phyloP scores from a whole-genome alignment of 2,113 vertebrate genomes.

The Barbus barbus region DNA sequence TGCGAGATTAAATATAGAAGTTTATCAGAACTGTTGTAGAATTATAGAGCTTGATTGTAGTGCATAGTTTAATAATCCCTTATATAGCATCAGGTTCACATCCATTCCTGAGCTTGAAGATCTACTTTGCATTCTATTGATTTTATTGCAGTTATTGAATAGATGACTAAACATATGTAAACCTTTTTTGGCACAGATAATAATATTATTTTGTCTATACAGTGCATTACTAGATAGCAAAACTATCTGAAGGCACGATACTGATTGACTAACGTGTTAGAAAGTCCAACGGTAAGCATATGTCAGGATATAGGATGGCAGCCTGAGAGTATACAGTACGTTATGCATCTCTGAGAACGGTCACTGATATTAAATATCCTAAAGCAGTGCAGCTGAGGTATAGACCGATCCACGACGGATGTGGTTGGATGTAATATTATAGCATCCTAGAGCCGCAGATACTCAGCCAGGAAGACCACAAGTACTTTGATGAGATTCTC shows the following conservation, averaged over 20 bases:
- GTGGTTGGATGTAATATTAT: not conserved
- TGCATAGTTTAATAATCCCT: conserved; percentile 23
- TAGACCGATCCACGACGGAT: not conserved
- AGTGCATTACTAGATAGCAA: conserved; percentile 26
- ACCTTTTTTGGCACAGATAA: conserved; percentile 23
- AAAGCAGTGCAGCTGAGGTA: not conserved
- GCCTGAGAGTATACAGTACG: conserved; percentile 28
- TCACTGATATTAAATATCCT: conserved; percentile 12
- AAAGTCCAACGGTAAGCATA: not conserved
- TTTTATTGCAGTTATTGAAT: conserved; percentile 25
- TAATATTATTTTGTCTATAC: not conserved
- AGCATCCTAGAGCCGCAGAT: conserved; percentile 74
- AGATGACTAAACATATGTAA: conserved; percentile 9
- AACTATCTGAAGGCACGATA: conserved; percentile 28
- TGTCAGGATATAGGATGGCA: conserved; percentile 1
- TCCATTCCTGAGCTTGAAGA: conserved; percentile 8
- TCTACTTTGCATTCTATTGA: conserved; percentile 3
- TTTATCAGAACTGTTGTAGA: too few relatives aligned
- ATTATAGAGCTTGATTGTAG: not conserved
- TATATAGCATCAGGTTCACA: conserved; percentile 26
- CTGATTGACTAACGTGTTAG: not conserved
- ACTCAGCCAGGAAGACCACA: conserved; percentile 82
- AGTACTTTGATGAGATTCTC: conserved; percentile 86
- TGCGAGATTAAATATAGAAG: conserved; percentile 6
- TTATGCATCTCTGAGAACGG: not conserved